Evolutionary conservation across 2,888 invertebrate genomes (phyloP).

Genomic region (Scelioninae gen. 1): DNA sequence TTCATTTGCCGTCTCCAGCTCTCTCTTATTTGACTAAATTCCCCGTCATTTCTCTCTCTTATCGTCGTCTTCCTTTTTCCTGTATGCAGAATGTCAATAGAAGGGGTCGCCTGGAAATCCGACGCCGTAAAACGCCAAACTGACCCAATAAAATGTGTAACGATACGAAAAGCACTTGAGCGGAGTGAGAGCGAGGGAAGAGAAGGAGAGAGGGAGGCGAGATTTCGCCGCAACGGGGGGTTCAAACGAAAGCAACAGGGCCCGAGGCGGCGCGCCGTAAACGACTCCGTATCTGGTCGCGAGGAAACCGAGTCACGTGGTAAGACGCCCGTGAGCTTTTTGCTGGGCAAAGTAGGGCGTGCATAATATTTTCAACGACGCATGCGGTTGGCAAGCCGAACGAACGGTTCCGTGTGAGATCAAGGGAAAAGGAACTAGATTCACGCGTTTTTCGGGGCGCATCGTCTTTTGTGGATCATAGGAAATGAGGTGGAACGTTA

Average conservation of each 20-base stretch:
- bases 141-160: conserved; percentile 66
- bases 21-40: background rate
- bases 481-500: no score
- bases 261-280: conserved; percentile 57
- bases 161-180: conserved; percentile 60
- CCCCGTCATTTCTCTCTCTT: background rate
- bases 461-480: no score
- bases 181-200: no score
- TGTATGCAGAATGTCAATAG: conserved; percentile 42
- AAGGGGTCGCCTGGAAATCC: conserved; percentile 57
- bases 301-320: conserved; percentile 65
- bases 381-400: conserved; percentile 51
- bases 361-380: conserved; percentile 52
- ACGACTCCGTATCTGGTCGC: conserved; percentile 56
- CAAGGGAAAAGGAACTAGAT: conserved; percentile 14
- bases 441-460: background rate
- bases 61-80: conserved; percentile 23
- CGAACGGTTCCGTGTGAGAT: conserved; percentile 20
- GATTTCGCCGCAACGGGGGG: conserved; percentile 63
- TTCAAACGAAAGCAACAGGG: conserved; percentile 65
- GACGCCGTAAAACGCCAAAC: conserved; percentile 63
- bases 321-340: conserved; percentile 54
- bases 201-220: conserved; percentile 18
- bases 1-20: background rate
- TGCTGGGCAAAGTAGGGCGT: conserved; percentile 52